phyloP scores from a whole-genome alignment of 2,888 invertebrate species.

The Notodonta dromedarius region DNA sequence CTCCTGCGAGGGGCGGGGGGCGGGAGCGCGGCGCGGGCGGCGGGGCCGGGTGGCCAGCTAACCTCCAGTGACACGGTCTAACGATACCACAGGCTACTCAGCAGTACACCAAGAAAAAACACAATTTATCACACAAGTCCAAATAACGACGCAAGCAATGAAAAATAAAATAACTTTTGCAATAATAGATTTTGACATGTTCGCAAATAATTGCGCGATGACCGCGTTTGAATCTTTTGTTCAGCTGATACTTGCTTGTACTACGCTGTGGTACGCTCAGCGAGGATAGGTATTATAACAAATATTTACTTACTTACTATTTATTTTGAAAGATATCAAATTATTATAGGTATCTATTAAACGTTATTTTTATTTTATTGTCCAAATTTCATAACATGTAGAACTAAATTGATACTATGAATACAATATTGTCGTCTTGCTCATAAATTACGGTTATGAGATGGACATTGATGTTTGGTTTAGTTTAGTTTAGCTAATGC shows the following conservation, averaged over 20 bases:
- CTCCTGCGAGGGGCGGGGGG: conserved; percentile 54
- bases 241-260: conserved; percentile 15
- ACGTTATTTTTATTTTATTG: background rate
- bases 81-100: conserved; percentile 50
- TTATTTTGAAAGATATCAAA: background rate
- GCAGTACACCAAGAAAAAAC: conserved; percentile 37
- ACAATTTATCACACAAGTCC: conserved; percentile 7
- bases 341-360: background rate
- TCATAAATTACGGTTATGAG: too few species aligned
- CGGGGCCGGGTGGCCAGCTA: conserved; percentile 45
- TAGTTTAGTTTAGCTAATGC: too few species aligned
- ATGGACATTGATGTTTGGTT: too few species aligned
- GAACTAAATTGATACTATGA: too few species aligned
- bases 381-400: background rate
- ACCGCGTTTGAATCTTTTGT: conserved; percentile 15
- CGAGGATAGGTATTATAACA: background rate
- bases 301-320: too few species aligned
- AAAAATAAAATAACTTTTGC: conserved; percentile 9
- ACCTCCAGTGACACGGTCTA: conserved; percentile 72
- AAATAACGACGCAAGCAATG: background rate
- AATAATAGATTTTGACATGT: conserved; percentile 7
- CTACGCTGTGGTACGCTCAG: conserved; percentile 11
- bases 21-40: conserved; percentile 36
- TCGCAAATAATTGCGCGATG: conserved; percentile 4
- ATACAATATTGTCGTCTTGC: too few species aligned